Base-by-base conservation (phyloP, 2,888 invertebrate genomes). In the Drosophila testacea region DNA sequence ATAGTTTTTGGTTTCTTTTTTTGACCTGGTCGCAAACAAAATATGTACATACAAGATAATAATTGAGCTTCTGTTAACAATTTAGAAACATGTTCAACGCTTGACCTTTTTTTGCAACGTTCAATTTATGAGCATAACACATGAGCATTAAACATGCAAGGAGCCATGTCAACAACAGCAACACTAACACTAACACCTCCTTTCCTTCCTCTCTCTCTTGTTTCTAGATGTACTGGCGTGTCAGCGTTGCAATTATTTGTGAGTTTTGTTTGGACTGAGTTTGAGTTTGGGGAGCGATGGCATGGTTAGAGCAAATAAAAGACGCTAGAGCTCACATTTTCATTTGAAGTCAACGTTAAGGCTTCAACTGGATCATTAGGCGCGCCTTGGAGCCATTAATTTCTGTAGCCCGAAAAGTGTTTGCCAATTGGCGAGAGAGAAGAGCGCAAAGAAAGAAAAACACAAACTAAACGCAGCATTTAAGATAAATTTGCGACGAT, bases 401-500 rank as follows among this genome's bases (percentile, higher is more conserved):
- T 83, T 83, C 70, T 74, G 78, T 70, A 54, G 69, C 67, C 76
- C 79, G 62, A 78, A 85, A 81, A 81, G 83, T 80, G 76, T 85
- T 81, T 71, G 80, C 73, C 85, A 75, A 83, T 83, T 73, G 69
- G 63, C 32, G 69, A 66, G 72, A 59, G 34, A 36, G 28, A 44
- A n/a, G 39, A 16, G 28, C n/a, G 36, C 38, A 46, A 56, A 44
- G 55, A 66, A 56, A 73, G 54, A 66, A 61, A 62, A 76, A 48
- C 67, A 71, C 56, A 75, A 73, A 68, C 79, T 83, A 85, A 83
- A 81, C 86, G 83, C 86, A 77, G 86, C 86, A 79, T 86, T 83
- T 86, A 83, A 83, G 83, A 83, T 83, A 86, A 86, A 83, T 83
- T 81, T 77, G 70, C 69, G 71, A 75, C 81, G 86, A 86, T 83